These are phyloP conservation scores for Babylonia areolata DNA, from an alignment of 1,140 invertebrate genomes.

Conservation along the genomic window DNA sequence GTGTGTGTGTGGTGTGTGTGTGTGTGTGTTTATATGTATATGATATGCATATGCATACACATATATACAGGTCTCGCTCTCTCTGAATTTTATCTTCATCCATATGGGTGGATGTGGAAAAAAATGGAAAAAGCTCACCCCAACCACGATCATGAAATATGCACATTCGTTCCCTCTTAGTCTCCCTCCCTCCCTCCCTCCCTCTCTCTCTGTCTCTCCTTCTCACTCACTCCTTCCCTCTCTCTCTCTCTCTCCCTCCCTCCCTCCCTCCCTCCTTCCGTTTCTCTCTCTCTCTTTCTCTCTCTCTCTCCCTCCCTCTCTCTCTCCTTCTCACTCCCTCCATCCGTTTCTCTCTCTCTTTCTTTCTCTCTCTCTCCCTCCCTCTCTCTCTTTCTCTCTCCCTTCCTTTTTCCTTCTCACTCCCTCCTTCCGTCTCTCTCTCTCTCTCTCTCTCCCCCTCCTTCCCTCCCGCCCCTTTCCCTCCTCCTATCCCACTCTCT, in stretches of 20 bases:
- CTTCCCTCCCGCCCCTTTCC: not conserved
- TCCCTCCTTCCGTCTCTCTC: not conserved
- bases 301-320: slow-evolving; percentile 20
- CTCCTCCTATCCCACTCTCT: not conserved
- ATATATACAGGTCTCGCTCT: not conserved
- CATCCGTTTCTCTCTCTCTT: not conserved
- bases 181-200: too few relatives aligned
- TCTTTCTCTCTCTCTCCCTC: not conserved
- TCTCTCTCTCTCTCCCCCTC: slow-evolving; percentile 28
- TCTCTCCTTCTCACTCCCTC: not conserved
- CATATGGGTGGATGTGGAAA: too few relatives aligned
- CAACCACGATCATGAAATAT: too few relatives aligned
- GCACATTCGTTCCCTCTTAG: too few relatives aligned
- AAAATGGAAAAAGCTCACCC: too few relatives aligned
- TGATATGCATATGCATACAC: too few relatives aligned
- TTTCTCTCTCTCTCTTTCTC: slow-evolving; percentile 34
- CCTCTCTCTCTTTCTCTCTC: not conserved
- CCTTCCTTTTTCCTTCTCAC: slow-evolving; percentile 29
- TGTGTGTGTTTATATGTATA: too few relatives aligned
- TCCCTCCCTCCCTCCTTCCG: not conserved
- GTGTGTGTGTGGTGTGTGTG: too few relatives aligned
- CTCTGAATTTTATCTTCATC: too few relatives aligned
- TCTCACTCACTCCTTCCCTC: too few relatives aligned
- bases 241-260: not conserved
- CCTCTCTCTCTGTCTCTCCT: too few relatives aligned